Evolutionary conservation across 2,888 invertebrate genomes (phyloP), one percentile per base, ranked within the genome.

Genomic region (Horisme vitalbata): DNA sequence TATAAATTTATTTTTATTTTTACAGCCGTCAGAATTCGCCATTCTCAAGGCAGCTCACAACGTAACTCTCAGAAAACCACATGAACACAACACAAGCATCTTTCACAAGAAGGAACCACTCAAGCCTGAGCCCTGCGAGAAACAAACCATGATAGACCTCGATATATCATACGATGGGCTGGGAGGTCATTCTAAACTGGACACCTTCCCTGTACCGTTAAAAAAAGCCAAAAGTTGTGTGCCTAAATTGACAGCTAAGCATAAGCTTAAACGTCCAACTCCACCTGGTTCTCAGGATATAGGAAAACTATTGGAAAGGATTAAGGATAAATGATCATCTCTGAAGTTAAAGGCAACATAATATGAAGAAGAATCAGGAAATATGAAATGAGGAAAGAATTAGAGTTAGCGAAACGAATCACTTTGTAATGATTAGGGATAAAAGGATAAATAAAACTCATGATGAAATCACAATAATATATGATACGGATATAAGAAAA

Each of bases 171-270:
- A 91, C 37, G 86, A 92, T 52, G 92, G 92, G 0, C 61, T 92
- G 5, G 92, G 92, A 0, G 91, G 92, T 1, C 91, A 91, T 56
- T 90, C 90, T 0, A 91, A 87, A 63, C 65, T 81, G 3, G 91
- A 91, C 30, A 64, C 63, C 0, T 91, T 90, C 58, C 91, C 92
- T 0, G 69, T 65, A 1, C 78, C 81, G 3, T 63, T 49, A 1
- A 57, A 59, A 0, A 57, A 67, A 0, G 8, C 26, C 0, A 79
- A 71, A 15, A 69, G 55, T 14, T 63, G 59, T 11, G 55, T 78
- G 1, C 84, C 84, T 0, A 81, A 73, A 27, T 15, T 83, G 9
- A 64, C 75, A 0, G 63, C 77, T 0, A 35, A 20, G 31, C 48
- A 49, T 23, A 49, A 44, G 21, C 39, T 49, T 1, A 49, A 35